Evolutionary conservation across 2,113 vertebrate species (phyloP).

Genomic region (Eptatretus burgeri): DNA sequence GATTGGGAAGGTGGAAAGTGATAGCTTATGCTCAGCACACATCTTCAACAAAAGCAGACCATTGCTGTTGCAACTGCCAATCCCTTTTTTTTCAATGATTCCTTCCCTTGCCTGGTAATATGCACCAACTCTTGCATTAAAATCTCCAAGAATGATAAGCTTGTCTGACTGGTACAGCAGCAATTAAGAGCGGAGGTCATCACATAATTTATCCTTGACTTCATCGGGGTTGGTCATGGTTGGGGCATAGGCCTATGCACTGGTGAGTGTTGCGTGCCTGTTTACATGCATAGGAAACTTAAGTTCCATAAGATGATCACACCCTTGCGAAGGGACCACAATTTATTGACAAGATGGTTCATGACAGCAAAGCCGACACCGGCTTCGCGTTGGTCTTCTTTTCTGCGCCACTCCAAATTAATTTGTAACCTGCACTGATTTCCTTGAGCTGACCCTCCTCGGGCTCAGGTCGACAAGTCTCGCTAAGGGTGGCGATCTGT

Average conservation of each 20-base stretch:
- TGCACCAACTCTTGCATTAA: neutral
- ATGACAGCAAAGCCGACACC: neutral
- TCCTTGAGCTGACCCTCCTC: neutral
- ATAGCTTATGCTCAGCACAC: neutral
- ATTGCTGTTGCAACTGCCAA: neutral
- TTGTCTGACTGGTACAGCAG: conserved; percentile 1
- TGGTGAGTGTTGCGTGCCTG: neutral
- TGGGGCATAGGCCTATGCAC: neutral
- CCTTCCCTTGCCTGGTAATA: neutral
- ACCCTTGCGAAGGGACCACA: neutral
- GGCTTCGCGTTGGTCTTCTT: neutral
- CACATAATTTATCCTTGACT: neutral
- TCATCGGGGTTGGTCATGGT: conserved; percentile 2
- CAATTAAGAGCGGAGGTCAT: neutral
- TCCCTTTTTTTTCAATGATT: neutral
- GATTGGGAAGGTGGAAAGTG: neutral
- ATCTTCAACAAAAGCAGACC: neutral
- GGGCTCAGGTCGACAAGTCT: neutral
- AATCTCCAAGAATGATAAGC: neutral
- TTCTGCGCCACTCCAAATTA: neutral
- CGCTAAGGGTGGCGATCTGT: neutral
- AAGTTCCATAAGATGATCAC: neutral
- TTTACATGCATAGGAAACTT: neutral
- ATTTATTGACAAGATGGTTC: neutral
- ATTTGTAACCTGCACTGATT: neutral